Base-by-base conservation (phyloP, 2,113 vertebrate species). In the Oncorhynchus tshawytscha region DNA sequence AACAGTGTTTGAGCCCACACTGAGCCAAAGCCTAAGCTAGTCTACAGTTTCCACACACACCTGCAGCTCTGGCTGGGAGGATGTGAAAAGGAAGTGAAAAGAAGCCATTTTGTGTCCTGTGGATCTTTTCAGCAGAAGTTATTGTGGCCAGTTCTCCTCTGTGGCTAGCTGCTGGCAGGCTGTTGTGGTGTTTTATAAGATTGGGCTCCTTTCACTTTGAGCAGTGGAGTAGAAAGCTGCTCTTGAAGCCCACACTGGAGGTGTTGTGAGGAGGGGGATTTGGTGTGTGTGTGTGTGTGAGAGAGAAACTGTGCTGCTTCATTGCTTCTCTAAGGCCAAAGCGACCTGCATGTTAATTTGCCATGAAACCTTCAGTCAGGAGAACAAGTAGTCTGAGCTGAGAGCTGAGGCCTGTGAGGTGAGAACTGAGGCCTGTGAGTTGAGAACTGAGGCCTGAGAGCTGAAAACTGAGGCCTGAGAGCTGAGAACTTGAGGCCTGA, bases 141-240 rank as follows among this genome's bases (percentile, higher is more conserved):
- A 84, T 83, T 85, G 80, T 83, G 39, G 39, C 82, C 72, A 8
- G 67, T 18, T 68, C 5, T 24, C 71, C 64, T 65, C 79, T 78
- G 78, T 78, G 80, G 68, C 65, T 18, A 18, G 20, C n/a, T 22
- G 20, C 13, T 31, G 15, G 66, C 4, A 20, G 4, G 27, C 4
- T 71, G 72, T 75, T 89, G 84, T 79, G 77, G 65, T 77, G 78
- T 74, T 85, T 81, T 81, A 70, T 76, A 68, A 74, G 81, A 83
- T 82, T 78, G 72, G 69, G 49, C 73, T 80, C 80, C 75, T 85
- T 90, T 90, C 85, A 89, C 67, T 88, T 85, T 89, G 86, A 79
- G 74, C 79, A 78, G 74, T 85, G 76, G 85, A 70, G 78, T 68
- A 82, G 86, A 89, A 91, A 87, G 59, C 51, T 29, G 6, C 67